Evolutionary conservation across 2,113 vertebrate species (phyloP).

Genomic region (Chunga burmeisteri): DNA sequence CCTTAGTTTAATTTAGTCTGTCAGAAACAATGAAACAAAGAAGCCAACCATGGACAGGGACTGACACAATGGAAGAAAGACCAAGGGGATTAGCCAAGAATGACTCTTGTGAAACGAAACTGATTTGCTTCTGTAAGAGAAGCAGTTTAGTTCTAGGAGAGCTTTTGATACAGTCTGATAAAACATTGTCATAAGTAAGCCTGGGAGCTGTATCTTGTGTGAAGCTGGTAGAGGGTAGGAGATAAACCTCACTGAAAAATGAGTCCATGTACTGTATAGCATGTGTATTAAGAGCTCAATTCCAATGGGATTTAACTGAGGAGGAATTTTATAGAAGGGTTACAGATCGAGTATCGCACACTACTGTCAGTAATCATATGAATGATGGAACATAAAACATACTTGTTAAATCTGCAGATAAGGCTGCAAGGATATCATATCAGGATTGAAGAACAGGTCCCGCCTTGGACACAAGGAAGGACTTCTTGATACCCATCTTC

Average conservation of each 20-base stretch:
- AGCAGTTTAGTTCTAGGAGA: neutral
- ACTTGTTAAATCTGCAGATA: neutral
- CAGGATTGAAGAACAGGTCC: neutral
- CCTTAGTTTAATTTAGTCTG: neutral
- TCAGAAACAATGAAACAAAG: neutral
- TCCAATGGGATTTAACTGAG: neutral
- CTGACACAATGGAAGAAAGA: neutral
- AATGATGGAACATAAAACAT: neutral
- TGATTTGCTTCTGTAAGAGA: neutral
- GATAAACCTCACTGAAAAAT: neutral
- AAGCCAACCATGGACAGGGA: neutral
- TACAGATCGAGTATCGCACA: neutral
- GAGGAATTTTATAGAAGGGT: neutral
- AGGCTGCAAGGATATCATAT: neutral
- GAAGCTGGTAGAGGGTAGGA: neutral
- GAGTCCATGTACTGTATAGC: neutral
- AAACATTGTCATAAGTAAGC: neutral
- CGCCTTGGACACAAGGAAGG: neutral
- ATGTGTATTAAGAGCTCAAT: neutral
- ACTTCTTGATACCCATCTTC: neutral
- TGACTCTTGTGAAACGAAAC: neutral
- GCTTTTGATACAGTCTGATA: neutral
- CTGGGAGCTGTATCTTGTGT: neutral
- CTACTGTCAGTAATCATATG: neutral
- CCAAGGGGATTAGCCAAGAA: neutral